phyloP scores from a whole-genome alignment of 2,888 invertebrate genomes.

The Unio delphinus region DNA sequence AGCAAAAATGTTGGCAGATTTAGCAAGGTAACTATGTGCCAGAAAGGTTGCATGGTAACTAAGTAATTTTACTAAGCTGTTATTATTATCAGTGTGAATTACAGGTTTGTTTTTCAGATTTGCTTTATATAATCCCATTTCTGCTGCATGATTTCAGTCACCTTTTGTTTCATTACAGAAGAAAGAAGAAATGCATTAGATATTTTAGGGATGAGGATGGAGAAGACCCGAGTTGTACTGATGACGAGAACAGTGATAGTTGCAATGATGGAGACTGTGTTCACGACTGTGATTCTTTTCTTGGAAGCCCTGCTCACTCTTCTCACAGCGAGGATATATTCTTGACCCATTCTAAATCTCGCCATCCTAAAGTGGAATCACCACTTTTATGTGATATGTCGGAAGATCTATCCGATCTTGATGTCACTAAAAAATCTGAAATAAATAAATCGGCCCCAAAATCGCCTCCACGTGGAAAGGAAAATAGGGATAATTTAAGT shows the following conservation, averaged over 20 bases:
- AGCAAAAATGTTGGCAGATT: no score
- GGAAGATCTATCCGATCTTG: conserved; percentile 17
- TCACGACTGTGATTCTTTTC: conserved; percentile 55
- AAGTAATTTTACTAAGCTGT: no score
- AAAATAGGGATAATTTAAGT: not conserved
- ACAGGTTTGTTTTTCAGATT: no score
- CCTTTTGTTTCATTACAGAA: conserved; percentile 53
- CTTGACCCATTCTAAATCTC: conserved; percentile 42
- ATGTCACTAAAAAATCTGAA: conserved; percentile 10
- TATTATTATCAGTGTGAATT: no score
- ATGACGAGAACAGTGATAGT: conserved; percentile 48
- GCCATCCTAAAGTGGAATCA: conserved; percentile 20
- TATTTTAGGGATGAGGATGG: conserved; percentile 62
- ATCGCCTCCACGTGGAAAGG: no score
- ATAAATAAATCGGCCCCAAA: no score
- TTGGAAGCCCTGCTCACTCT: conserved; percentile 50
- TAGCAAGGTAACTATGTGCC: no score
- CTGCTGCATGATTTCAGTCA: not conserved
- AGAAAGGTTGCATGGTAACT: no score
- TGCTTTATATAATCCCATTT: not conserved
- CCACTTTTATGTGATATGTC: conserved; percentile 26
- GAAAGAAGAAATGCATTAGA: conserved; percentile 74
- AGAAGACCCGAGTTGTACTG: conserved; percentile 53
- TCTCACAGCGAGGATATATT: conserved; percentile 45
- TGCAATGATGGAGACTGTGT: conserved; percentile 38